phyloP scores from a whole-genome alignment of 2,888 invertebrate species.

The Sisyra terminalis region DNA sequence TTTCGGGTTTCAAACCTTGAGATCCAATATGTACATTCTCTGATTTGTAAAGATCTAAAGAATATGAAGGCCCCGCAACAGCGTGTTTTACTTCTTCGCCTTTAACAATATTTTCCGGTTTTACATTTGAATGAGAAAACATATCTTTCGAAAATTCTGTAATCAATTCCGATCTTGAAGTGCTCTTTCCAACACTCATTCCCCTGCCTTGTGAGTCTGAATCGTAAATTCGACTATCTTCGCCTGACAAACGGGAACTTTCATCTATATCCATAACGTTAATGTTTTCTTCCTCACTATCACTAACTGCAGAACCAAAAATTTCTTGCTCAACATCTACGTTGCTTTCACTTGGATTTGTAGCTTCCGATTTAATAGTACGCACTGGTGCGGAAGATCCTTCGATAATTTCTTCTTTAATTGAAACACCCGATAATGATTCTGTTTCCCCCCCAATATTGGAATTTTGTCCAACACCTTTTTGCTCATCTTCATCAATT shows the following conservation, averaged over 20 bases:
- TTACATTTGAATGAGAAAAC: slow-evolving; percentile 21
- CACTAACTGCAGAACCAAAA: slow-evolving; percentile 85
- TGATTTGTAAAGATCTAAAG: slow-evolving; percentile 2
- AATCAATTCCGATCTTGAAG: slow-evolving; percentile 24
- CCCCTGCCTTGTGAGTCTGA: slow-evolving; percentile 38
- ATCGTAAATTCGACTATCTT: slow-evolving; percentile 58
- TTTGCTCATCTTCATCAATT: slow-evolving; percentile 29
- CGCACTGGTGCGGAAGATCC: slow-evolving; percentile 14
- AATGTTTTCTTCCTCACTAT: slow-evolving; percentile 62
- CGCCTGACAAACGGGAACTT: slow-evolving; percentile 53
- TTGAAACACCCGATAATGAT: too few species aligned
- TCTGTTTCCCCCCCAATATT: too few species aligned
- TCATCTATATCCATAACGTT: slow-evolving; percentile 68
- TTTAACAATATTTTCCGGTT: neutral
- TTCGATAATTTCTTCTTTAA: too few species aligned
- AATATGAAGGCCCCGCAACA: neutral
- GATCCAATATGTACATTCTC: neutral
- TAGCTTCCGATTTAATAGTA: slow-evolving; percentile 7
- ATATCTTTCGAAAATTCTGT: slow-evolving; percentile 46
- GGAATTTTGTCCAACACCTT: neutral
- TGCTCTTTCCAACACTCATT: neutral
- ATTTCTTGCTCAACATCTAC: slow-evolving; percentile 54
- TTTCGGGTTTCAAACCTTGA: slow-evolving; percentile 9
- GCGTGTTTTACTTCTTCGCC: slow-evolving; percentile 3
- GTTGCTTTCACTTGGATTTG: slow-evolving; percentile 9